Base-by-base conservation (phyloP, 2,888 invertebrate genomes). In the Pilophorus perplexus region DNA sequence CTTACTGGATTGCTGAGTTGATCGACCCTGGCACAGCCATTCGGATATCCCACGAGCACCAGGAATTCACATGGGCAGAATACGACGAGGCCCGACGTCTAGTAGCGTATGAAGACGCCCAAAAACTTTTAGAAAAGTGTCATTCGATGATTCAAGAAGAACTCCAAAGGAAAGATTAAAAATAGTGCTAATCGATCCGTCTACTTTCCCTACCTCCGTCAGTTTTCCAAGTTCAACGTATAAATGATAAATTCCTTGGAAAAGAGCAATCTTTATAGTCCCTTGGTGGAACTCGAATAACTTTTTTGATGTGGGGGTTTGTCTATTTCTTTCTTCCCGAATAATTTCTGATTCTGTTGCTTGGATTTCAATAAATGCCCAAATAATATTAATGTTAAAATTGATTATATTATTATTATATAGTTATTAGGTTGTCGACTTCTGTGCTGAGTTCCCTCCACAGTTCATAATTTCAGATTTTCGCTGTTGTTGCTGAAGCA, bases 1-100 rank as follows among this genome's bases (percentile, higher is more conserved):
- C 76, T 2, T 81, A 80, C 76, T 95, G 91, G 90, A 76, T 93
- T 28, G 91, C 93, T 0, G 87, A 90, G 76, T 75, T 95, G 14
- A 82, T 82, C 20, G 82, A 91, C 76, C 81, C 84, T 0, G 74
- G 82, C 1, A 79, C 85, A 68, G 76, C 81, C 37, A 83, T 92
- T 10, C 40, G 44, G 67, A 76, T 95, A 40, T 94, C 94, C 0
- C 75, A 86, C 71, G 95, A 95, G 76, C 94, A 95, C 77, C 85
- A 86, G 72, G 88, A 85, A 72, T 84, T 82, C 66, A 86, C 86
- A 74, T 95, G 95, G 94, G 78, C 90, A n/a, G 76, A 80, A 0
- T 75, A 90, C 33, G 79, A 84, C n/a, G 83, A 87, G 67, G 91
- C 93, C 1, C 83, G 85, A 71, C 76, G 80, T 46, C 75, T 84